phyloP scores from a whole-genome alignment of 2,888 invertebrate species.

The Operophtera brumata region DNA sequence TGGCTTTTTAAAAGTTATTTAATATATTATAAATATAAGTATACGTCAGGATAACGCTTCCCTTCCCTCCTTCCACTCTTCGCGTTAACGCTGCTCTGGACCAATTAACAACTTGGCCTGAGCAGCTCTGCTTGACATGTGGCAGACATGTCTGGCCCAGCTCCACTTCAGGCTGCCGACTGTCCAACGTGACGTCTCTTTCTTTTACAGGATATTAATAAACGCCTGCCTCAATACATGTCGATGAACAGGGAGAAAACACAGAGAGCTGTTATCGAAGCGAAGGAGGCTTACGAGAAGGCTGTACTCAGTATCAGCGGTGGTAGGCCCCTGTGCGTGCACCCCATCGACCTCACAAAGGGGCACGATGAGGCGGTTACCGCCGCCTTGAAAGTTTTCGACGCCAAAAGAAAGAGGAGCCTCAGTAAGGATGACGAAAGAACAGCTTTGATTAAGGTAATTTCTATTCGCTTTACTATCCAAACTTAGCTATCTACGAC shows the following conservation, averaged over 20 bases:
- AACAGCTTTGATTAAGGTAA: neutral
- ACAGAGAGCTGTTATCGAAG: conserved; percentile 2
- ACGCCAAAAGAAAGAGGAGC: neutral
- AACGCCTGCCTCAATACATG: conserved; percentile 3
- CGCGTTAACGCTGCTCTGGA: no score
- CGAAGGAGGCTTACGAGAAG: conserved; percentile 3
- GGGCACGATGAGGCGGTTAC: neutral
- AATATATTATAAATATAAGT: no score
- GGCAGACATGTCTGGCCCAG: no score
- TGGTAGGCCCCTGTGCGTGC: conserved; percentile 13
- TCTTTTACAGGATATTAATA: conserved; percentile 10
- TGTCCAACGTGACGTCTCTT: no score
- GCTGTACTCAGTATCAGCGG: neutral
- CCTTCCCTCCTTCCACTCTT: no score
- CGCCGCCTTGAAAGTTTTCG: neutral
- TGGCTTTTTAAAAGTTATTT: no score
- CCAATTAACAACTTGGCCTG: no score
- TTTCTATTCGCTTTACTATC: no score
- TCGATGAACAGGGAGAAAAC: conserved; percentile 13
- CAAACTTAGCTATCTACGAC: no score
- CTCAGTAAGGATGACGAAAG: neutral
- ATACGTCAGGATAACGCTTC: no score
- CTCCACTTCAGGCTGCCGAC: no score
- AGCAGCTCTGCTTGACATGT: no score
- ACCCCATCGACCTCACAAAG: neutral